Evolutionary conservation across 2,888 invertebrate species (phyloP), one percentile per base, ranked within the genome.

Genomic region (Himalopsyche japonica): DNA sequence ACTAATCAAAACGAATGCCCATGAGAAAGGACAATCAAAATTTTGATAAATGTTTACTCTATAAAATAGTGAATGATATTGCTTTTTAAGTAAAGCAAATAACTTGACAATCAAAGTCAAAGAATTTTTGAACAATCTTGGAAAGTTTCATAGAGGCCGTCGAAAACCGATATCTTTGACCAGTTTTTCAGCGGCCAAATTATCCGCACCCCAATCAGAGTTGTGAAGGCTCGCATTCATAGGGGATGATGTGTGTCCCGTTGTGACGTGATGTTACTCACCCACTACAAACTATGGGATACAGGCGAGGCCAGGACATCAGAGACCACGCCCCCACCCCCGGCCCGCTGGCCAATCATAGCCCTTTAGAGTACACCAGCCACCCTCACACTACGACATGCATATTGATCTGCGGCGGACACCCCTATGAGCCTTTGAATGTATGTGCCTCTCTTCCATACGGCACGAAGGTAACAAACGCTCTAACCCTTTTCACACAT

Each of bases 381-480:
- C 91, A 91, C 91, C 90, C 90, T 90, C 91, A 90, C 91, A 92
- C 92, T 85, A 85, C 87, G 18, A 79, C 85, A 85, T 87, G 91
- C 92, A 92, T 92, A 92, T 92, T 92, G 92, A 92, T 92, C 92
- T 92, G 92, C 90, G 91, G 92, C 87, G 87, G 87, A 86, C 86
- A 87, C 86, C 87, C 87, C 86, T 87, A 87, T 87, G 87, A 85
- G 86, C 83, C 86, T 85, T 86, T 87, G 82, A 81, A 81, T 87
- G 85, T 85, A 80, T 85, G 86, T 84, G 84, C 82, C 48, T 18
- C 79, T 64, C 80, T 70, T 70, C 79, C 27, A 79, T 47, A 47
- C 76, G 32, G 80, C 76, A 83, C 80, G n/a, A 76, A 43, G 83
- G 10, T 57, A 20, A 24, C 6, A 57, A 57, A 57, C 57, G 4